phyloP scores from a whole-genome alignment of 2,888 invertebrate genomes.

The Resseliella maxima region DNA sequence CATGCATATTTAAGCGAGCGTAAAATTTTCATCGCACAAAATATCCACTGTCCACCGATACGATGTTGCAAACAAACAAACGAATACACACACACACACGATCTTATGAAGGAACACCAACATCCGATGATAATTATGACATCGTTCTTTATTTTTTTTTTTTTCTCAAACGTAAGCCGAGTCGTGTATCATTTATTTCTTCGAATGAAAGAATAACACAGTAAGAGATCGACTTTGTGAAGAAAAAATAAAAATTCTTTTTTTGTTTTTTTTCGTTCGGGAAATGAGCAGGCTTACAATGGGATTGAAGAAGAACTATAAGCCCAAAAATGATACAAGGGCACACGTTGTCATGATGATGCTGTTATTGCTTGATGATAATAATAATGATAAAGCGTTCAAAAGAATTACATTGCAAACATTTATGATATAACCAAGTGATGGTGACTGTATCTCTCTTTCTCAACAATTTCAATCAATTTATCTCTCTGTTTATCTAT shows the following conservation, averaged over 20 bases:
- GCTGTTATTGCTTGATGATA: not conserved
- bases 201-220: no score
- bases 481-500: no score
- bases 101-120: not conserved
- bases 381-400: slow-evolving; percentile 16
- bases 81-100: not conserved
- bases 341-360: slow-evolving; percentile 23
- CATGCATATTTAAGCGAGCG: not conserved
- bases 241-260: not conserved
- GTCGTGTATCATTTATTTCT: no score
- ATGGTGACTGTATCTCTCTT: no score
- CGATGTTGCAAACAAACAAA: not conserved
- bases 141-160: not conserved
- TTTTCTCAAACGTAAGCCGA: not conserved
- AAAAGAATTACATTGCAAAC: not conserved
- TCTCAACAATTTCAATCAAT: not conserved
- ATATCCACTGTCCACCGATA: not conserved
- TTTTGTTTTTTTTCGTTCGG: no score
- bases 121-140: not conserved
- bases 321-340: not conserved
- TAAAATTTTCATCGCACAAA: not conserved
- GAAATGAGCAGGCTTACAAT: not conserved
- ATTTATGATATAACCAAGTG: no score
- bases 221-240: not conserved
- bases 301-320: not conserved